Conservation (phyloP, 2,113 vertebrate species). For the Elachura formosa region DNA sequence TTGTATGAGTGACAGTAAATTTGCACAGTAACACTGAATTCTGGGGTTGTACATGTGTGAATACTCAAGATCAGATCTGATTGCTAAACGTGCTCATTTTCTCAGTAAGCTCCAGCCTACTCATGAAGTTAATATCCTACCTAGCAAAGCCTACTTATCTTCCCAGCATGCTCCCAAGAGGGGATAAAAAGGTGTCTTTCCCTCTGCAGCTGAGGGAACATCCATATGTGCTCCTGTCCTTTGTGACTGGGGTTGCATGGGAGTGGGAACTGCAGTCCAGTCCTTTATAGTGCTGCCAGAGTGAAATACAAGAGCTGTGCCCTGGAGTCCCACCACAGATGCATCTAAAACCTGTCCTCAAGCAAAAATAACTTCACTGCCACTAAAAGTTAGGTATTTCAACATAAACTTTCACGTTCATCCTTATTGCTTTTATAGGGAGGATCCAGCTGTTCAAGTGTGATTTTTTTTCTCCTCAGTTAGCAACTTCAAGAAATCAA, state of each 20-base stretch:
- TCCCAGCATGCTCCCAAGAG: background rate
- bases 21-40: background rate
- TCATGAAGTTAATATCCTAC: background rate
- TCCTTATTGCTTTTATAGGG: background rate
- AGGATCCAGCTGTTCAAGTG: background rate
- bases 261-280: background rate
- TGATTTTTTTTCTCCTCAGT: background rate
- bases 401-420: background rate
- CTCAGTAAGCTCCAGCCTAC: background rate
- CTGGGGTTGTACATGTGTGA: background rate
- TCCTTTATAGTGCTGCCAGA: background rate
- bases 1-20: background rate
- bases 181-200: background rate
- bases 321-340: background rate
- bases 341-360: background rate
- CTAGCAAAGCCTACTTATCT: background rate
- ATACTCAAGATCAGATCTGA: background rate
- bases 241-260: background rate
- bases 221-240: background rate
- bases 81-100: background rate
- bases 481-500: background rate
- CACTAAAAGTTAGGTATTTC: background rate
- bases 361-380: background rate
- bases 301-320: background rate
- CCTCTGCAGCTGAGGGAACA: background rate